Evolutionary conservation across 2,888 invertebrate species (phyloP), one percentile per base, ranked within the genome.

Genomic region (Hirtodrosophila trivittata): DNA sequence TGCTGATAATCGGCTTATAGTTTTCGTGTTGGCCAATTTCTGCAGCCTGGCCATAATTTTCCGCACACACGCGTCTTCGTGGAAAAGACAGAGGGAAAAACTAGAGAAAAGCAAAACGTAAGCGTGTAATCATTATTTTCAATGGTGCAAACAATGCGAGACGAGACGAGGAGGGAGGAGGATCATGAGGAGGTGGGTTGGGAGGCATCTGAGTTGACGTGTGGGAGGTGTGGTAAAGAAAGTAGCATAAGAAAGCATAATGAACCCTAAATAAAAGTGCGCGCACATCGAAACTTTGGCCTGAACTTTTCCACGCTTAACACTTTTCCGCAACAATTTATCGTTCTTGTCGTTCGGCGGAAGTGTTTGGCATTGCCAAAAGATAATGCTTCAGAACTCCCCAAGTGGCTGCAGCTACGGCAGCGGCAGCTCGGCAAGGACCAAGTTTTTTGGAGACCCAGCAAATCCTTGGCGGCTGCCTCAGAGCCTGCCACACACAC

Each of bases 271-370:
- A 77, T 77, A 82, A 77, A 77, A 83, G 77, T 75, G 83, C 67
- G 72, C 63, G 51, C 73, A 71, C 68, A 62, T 60, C 62, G 76
- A 77, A 77, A 74, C 75, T 77, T 77, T 78, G 70, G 55, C 73
- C 13, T 76, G 73, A 76, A 81, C 75, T 76, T 81, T 81, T 77
- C 58, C 75, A 59, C 82, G 84, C 84, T 78, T 78, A 83, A 78
- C 78, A 78, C 84, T 78, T 78, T 77, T 72, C 73, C 80, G 78
- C 84, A 84, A 83, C 76, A 83, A 83, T 78, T 78, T 78, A 83
- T 78, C 80, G 80, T 71, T 60, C 66, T 80, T 75, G 81, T 80
- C 77, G 77, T 49, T 63, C 45, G 67, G 28, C 78, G 78, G 78
- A 83, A 78, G 80, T 78, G 84, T 78, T 77, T 83, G 84, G 76